phyloP scores from a whole-genome alignment of 2,113 vertebrate genomes.

The Gavialis gangeticus region DNA sequence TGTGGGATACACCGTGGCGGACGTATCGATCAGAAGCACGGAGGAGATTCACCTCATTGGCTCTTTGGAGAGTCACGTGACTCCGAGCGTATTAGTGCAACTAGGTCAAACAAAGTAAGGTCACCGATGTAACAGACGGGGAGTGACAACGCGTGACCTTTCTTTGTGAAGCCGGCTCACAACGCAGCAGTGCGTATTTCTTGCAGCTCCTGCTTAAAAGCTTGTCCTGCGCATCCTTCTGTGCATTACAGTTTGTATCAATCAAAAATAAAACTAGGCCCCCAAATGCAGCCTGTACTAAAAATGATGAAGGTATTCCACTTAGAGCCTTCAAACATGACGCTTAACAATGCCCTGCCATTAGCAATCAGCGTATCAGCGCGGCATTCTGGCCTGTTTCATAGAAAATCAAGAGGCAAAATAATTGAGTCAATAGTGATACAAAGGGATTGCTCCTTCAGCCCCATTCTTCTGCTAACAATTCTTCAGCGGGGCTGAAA shows the following conservation, averaged over 20 bases:
- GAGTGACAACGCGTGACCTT: background rate
- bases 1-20: background rate
- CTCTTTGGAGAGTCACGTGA: background rate
- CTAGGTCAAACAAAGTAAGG: constrained; percentile 15
- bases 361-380: constrained; percentile 69
- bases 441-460: constrained; percentile 67
- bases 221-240: background rate
- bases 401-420: constrained; percentile 70
- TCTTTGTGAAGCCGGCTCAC: background rate
- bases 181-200: background rate
- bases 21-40: constrained; percentile 30
- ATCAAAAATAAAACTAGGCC: background rate
- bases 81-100: background rate
- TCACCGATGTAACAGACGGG: background rate
- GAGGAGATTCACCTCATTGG: constrained; percentile 19
- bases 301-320: background rate
- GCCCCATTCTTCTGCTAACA: constrained; percentile 71
- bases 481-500: constrained; percentile 48
- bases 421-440: constrained; percentile 68
- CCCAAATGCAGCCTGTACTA: background rate
- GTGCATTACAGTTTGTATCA: background rate
- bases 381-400: constrained; percentile 17
- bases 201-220: background rate
- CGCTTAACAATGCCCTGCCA: constrained; percentile 53
- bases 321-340: background rate